A percentile compares a stretch with the other conserved stretches of the same genome.
phyloP scores from a whole-genome alignment of 1,140 invertebrate species.

The Harlomillsia oculata region DNA sequence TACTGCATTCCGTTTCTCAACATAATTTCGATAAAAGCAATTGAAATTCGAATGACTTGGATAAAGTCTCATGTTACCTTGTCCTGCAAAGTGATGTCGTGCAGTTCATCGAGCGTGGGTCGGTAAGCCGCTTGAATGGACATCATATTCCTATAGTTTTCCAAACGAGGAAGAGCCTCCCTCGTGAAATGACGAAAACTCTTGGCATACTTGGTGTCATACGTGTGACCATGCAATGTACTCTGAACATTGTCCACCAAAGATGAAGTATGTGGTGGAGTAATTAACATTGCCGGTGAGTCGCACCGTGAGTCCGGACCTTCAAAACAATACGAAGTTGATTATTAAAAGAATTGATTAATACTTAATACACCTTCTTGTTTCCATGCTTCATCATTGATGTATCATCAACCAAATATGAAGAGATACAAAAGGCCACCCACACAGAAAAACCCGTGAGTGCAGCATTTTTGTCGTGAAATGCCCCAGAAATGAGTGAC shows the following conservation, averaged over 20 bases:
- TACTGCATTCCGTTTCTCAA: too few species aligned
- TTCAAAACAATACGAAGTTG: too few species aligned
- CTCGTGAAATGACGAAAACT: conserved; percentile 78
- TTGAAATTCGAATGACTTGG: too few species aligned
- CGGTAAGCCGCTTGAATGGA: conserved; percentile 71
- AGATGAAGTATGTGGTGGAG: conserved; percentile 1
- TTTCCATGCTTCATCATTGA: too few species aligned
- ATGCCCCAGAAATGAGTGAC: too few species aligned
- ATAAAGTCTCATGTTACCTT: conserved; percentile 11
- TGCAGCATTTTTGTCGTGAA: not conserved
- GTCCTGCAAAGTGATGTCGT: conserved; percentile 60
- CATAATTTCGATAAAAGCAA: too few species aligned
- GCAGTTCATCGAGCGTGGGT: conserved; percentile 85
- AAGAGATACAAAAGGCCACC: too few species aligned
- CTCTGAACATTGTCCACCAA: conserved; percentile 5
- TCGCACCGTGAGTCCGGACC: not conserved
- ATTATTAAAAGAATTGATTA: too few species aligned
- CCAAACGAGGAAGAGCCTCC: conserved; percentile 74
- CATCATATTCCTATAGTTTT: conserved; percentile 89
- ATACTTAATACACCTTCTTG: too few species aligned
- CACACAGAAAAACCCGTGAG: too few species aligned
- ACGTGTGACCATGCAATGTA: conserved; percentile 33
- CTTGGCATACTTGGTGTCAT: conserved; percentile 65
- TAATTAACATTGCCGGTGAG: conserved; percentile 23
- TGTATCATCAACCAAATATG: too few species aligned